A percentile compares a stretch with the other conserved stretches of the same genome.
These are phyloP conservation scores for Galleria mellonella DNA, from an alignment of 1,140 invertebrate genomes.

Conservation along the genomic window DNA sequence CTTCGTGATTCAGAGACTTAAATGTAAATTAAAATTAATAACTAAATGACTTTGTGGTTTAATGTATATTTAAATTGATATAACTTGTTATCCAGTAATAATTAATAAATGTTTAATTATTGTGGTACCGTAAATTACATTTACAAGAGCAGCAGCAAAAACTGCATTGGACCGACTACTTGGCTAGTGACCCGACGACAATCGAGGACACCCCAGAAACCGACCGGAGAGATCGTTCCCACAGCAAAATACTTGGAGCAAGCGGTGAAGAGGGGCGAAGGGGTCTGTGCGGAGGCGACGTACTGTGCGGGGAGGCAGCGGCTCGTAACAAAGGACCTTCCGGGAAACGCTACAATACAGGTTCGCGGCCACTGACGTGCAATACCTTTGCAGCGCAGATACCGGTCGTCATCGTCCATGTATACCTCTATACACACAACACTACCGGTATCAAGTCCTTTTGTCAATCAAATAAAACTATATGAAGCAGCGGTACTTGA, in stretches of 20 bases:
- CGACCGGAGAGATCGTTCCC: slow-evolving; percentile 15
- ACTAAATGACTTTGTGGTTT: too few relatives aligned
- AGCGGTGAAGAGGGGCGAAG: slow-evolving; percentile 7
- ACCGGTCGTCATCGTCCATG: slow-evolving; percentile 46
- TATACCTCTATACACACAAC: slow-evolving; percentile 17
- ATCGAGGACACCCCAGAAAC: slow-evolving; percentile 1
- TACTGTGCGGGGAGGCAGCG: slow-evolving; percentile 26
- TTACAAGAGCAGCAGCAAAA: too few relatives aligned
- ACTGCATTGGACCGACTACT: too few relatives aligned
- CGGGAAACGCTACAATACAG: slow-evolving; percentile 69
- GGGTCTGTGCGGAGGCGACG: slow-evolving; percentile 15
- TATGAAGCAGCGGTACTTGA: slow-evolving; percentile 30
- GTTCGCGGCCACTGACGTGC: slow-evolving; percentile 61
- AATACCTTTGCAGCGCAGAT: slow-evolving; percentile 62
- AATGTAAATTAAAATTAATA: too few relatives aligned
- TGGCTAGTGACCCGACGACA: not conserved
- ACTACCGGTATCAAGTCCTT: slow-evolving; percentile 22
- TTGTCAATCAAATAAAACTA: slow-evolving; percentile 53
- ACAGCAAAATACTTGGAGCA: slow-evolving; percentile 14
- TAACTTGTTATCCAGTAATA: too few relatives aligned
- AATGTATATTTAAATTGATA: too few relatives aligned
- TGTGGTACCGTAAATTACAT: too few relatives aligned
- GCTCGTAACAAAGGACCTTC: slow-evolving; percentile 65
- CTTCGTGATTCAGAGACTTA: too few relatives aligned
- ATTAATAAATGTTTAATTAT: too few relatives aligned